These are phyloP conservation scores for Darwinula stevensoni DNA, from an alignment of 2,888 invertebrate species.

Conservation along the genomic window DNA sequence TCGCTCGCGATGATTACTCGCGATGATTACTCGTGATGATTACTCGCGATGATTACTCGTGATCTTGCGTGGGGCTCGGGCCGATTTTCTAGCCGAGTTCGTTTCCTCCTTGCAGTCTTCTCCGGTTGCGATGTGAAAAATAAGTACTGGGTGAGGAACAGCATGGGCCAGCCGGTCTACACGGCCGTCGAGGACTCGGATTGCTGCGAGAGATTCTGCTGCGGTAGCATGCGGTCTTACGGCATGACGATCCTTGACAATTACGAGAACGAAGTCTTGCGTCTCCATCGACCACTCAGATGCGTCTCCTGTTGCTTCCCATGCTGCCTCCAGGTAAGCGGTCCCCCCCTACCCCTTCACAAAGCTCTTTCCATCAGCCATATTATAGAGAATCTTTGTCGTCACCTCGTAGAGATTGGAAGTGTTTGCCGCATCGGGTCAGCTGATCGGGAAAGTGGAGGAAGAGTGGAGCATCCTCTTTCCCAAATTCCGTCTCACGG, in stretches of 20 bases:
- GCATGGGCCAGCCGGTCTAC: constrained; percentile 44
- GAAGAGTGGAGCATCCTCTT: constrained; percentile 13
- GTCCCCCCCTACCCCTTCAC: constrained; percentile 5
- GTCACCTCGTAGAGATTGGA: constrained; percentile 37
- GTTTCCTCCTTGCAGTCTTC: constrained; percentile 36
- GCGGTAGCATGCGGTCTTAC: constrained; percentile 50
- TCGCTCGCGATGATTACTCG: too few relatives aligned
- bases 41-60: too few relatives aligned
- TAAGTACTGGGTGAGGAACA: constrained; percentile 53
- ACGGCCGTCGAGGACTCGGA: constrained; percentile 54
- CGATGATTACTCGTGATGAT: too few relatives aligned
- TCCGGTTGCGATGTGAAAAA: constrained; percentile 67
- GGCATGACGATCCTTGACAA: constrained; percentile 63
- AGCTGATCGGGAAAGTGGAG: constrained; percentile 12
- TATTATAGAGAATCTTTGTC: too few relatives aligned
- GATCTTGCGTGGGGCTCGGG: too few relatives aligned
- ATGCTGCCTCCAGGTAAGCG: constrained; percentile 52
- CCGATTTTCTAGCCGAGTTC: too few relatives aligned
- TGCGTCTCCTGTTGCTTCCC: constrained; percentile 60
- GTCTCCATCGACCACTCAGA: constrained; percentile 45
- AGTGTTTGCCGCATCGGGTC: constrained; percentile 28
- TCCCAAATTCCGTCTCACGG: constrained; percentile 39
- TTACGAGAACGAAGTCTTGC: constrained; percentile 51
- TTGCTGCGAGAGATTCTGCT: constrained; percentile 51
- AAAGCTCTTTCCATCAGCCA: too few relatives aligned